phyloP scores from a whole-genome alignment of 2,797 vertebrate species.

The Scomberomorus guttatus region DNA sequence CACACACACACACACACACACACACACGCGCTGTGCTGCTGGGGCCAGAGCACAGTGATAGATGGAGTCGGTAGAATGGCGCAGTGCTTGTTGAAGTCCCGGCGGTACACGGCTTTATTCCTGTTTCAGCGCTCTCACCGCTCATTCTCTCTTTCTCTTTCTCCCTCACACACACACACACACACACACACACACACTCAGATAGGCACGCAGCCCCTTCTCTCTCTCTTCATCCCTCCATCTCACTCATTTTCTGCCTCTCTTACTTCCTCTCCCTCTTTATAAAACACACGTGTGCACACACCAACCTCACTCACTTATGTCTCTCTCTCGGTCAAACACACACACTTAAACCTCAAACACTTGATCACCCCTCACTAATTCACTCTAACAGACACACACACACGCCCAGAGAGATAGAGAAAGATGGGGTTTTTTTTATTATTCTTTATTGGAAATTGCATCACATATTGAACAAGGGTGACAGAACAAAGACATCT shows the following conservation, averaged over 20 bases:
- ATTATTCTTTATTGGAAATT: background rate
- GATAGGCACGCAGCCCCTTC: background rate
- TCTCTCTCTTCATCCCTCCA: background rate
- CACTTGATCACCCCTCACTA: background rate
- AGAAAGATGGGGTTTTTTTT: too few species aligned
- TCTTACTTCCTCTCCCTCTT: background rate
- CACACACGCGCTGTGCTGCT: constrained; percentile 42
- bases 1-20: constrained; percentile 28
- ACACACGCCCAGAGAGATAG: background rate
- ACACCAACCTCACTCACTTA: background rate
- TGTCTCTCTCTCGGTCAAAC: constrained; percentile 3
- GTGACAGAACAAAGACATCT: background rate
- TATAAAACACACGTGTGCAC: background rate
- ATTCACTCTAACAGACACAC: background rate
- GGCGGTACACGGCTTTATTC: constrained; percentile 62
- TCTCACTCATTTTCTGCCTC: background rate
- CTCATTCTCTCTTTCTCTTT: constrained; percentile 15
- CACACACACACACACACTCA: constrained; percentile 17
- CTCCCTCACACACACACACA: background rate
- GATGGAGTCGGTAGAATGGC: constrained; percentile 65
- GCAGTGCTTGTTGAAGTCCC: constrained; percentile 72
- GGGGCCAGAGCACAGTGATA: constrained; percentile 56
- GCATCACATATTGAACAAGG: background rate
- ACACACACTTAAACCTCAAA: constrained; percentile 4
- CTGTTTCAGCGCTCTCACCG: constrained; percentile 58